Evolutionary conservation across 2,888 invertebrate genomes (phyloP).

Genomic region (Oligia latruncula): DNA sequence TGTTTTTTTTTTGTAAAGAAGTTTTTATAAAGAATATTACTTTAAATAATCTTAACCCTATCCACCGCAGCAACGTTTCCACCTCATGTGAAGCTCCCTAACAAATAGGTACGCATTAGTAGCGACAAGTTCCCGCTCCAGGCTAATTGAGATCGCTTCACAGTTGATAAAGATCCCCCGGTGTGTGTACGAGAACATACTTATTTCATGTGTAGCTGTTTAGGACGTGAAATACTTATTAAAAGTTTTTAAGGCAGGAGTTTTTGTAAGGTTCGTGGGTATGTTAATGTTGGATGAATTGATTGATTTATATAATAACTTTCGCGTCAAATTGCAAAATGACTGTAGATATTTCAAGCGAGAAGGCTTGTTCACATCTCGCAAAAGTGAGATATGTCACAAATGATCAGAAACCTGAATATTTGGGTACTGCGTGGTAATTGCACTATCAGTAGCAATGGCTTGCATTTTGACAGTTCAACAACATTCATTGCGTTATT

Average conservation of each 20-base stretch:
- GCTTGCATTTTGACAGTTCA: no score
- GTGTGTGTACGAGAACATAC: constrained; percentile 38
- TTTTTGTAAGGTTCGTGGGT: not conserved
- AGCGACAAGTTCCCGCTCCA: constrained; percentile 63
- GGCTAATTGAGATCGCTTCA: constrained; percentile 68
- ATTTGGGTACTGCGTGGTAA: not conserved
- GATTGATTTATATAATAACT: constrained; percentile 6
- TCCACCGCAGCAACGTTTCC: constrained; percentile 3
- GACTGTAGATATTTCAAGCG: not conserved
- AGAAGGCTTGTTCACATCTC: not conserved
- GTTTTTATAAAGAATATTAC: no score
- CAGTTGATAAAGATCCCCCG: constrained; percentile 63
- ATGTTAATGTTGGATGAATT: constrained; percentile 1
- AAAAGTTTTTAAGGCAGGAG: constrained; percentile 1
- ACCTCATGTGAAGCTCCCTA: constrained; percentile 42
- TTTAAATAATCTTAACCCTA: not conserved
- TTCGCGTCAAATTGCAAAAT: not conserved
- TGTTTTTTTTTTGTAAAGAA: not conserved
- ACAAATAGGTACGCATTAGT: constrained; percentile 61
- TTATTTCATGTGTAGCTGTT: constrained; percentile 35
- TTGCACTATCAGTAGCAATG: no score
- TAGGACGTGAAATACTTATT: constrained; percentile 22
- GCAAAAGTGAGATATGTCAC: not conserved
- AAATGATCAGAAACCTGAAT: not conserved
- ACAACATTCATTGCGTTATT: no score